Evolutionary conservation across 2,797 vertebrate species (phyloP).

Genomic region (Naso thynnoides): DNA sequence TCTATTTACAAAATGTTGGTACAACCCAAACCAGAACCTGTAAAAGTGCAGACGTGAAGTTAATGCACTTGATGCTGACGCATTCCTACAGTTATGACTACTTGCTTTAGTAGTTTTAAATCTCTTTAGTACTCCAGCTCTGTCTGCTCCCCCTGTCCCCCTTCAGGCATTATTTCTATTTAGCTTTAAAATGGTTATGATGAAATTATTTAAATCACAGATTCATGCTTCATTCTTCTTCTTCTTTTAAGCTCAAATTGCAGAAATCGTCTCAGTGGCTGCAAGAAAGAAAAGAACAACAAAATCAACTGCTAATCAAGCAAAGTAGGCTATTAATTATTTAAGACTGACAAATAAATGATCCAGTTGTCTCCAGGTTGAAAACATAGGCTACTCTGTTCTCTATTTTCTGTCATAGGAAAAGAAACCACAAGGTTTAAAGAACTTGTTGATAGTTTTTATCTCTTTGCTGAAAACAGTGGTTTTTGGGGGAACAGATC

Average conservation of each 20-base stretch:
- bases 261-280: conserved; percentile 49
- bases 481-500: background rate
- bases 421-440: background rate
- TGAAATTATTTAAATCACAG: background rate
- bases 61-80: background rate
- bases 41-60: background rate
- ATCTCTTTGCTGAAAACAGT: background rate
- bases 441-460: background rate
- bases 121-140: background rate
- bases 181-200: background rate
- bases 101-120: background rate
- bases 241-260: conserved; percentile 9
- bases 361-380: background rate
- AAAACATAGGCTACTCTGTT: background rate
- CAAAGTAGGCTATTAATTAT: background rate
- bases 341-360: background rate
- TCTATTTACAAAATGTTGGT: conserved; percentile 1
- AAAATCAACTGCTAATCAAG: background rate
- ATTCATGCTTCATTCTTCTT: conserved; percentile 13
- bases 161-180: background rate
- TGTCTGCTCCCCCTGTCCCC: no score
- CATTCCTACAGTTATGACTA: background rate
- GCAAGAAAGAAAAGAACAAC: conserved; percentile 23
- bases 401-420: background rate
- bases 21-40: background rate